Evolutionary conservation across 2,113 vertebrate genomes (phyloP), one percentile per base, ranked within the genome.

Genomic region (Diphyllodes magnificus): DNA sequence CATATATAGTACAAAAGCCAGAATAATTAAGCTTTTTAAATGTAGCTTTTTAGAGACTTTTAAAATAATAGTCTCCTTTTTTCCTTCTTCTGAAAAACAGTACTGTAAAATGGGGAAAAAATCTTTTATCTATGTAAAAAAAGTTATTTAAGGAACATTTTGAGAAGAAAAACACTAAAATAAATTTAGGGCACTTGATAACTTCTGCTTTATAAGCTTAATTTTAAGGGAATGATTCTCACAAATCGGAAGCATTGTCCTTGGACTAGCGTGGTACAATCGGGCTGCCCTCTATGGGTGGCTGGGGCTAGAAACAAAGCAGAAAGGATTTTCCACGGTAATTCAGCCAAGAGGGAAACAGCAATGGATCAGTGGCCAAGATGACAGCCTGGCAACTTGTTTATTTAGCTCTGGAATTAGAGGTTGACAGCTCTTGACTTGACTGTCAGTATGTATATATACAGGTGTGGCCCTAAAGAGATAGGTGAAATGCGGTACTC

Each of bases 231-330:
- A 20, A 35, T 7, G 12, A 13, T 33, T 84, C 24, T 73, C 1
- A 0, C 10, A 25, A 21, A 35, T 18, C 44, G 10, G 22, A 73
- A 66, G 21, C 8, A 4, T 27, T 47, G 45, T 33, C 42, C 11
- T 31, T 68, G 90, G 47, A 17, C 6, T 25, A 28, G 12, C 1
- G 2, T 3, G 35, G 19, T 44, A 83, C 88, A 66, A 42, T 90
- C 3, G 30, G 90, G 68, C 56, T 94, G 96, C 94, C 95, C 94
- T 93, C 94, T 96, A n/a, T 28, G 80, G 95, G 96, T 66, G 19
- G 15, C 60, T 16, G 60, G 27, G 18, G 15, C 45, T 54, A 12
- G 59, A 63, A 89, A 76, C 5, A 69, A 61, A 84, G 54, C n/a
- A 71, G 49, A 79, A 92, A 89, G 42, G n/a, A 20, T n/a, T 76